Evolutionary conservation across 2,797 vertebrate species (phyloP).

Genomic region (Loris lydekkerianus): DNA sequence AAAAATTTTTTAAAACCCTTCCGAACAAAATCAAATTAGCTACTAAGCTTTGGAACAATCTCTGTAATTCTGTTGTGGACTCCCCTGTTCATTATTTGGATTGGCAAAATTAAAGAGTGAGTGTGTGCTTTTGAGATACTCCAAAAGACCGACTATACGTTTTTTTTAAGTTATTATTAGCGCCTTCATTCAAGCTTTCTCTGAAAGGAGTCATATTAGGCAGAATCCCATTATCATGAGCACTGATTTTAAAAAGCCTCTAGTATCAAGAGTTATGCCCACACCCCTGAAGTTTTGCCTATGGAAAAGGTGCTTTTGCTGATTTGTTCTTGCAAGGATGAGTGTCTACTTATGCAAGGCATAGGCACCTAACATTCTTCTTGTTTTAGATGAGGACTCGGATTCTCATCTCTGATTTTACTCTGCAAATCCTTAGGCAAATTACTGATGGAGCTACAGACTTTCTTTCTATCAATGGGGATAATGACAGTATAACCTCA

Average conservation of each 20-base stretch:
- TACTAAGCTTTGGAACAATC: constrained; percentile 78
- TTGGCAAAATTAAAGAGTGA: constrained; percentile 74
- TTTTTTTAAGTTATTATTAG: constrained; percentile 54
- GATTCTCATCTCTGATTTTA: background rate
- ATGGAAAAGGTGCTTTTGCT: background rate
- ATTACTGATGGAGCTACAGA: background rate
- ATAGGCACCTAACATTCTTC: background rate
- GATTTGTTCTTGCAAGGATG: background rate
- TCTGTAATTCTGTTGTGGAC: constrained; percentile 73
- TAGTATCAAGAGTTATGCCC: background rate
- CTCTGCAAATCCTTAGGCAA: background rate
- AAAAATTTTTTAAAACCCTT: constrained; percentile 83
- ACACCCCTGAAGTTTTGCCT: background rate
- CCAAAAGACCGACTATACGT: constrained; percentile 44
- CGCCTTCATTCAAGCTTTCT: constrained; percentile 55
- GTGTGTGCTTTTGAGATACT: constrained; percentile 66
- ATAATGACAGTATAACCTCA: background rate
- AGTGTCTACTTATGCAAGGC: background rate
- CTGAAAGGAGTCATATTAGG: constrained; percentile 60
- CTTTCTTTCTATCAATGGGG: background rate
- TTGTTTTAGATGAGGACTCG: background rate
- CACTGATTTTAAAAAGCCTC: background rate
- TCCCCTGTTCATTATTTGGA: constrained; percentile 78
- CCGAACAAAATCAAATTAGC: constrained; percentile 84
- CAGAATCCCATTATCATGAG: constrained; percentile 54